Percentiles rank a stretch among this genome's conserved stretches.
Evolutionary conservation across 2,797 vertebrate genomes (phyloP).

Genomic region (Enoplosus armatus): DNA sequence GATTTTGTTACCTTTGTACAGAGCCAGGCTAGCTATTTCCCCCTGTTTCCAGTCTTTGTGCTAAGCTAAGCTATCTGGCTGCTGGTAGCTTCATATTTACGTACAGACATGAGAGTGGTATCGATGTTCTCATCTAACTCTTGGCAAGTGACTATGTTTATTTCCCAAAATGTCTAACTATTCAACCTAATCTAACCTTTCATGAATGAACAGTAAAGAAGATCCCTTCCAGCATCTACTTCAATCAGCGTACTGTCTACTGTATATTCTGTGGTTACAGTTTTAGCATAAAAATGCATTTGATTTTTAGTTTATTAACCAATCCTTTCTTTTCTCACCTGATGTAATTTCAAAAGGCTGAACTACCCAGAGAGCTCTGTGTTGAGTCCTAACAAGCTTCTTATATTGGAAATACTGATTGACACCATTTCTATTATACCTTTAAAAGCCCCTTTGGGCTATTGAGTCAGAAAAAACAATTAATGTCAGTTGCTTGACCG

Average conservation of each 20-base stretch:
- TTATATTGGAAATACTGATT: conserved; percentile 23
- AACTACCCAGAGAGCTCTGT: background rate
- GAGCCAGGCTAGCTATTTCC: background rate
- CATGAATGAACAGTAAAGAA: background rate
- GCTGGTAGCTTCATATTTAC: background rate
- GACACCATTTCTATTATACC: conserved; percentile 8
- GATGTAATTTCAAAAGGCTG: conserved; percentile 14
- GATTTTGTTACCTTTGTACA: background rate
- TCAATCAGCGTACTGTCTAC: background rate
- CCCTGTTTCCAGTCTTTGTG: background rate
- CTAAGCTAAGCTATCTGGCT: background rate
- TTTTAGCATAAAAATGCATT: background rate
- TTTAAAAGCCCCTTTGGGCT: conserved; percentile 13
- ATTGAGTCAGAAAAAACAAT: conserved; percentile 34
- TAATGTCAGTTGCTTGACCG: conserved; percentile 29
- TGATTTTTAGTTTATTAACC: conserved; percentile 7
- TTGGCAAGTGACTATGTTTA: background rate
- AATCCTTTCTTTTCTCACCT: background rate
- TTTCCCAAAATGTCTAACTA: background rate
- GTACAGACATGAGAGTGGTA: background rate
- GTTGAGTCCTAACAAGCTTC: conserved; percentile 10
- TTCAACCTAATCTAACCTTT: too few relatives aligned
- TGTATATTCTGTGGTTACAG: background rate
- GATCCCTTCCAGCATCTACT: conserved; percentile 14
- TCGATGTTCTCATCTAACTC: background rate